Evolutionary conservation across 2,797 vertebrate species (phyloP), one percentile per base, ranked within the genome.

Genomic region (Acipenser ruthenus): DNA sequence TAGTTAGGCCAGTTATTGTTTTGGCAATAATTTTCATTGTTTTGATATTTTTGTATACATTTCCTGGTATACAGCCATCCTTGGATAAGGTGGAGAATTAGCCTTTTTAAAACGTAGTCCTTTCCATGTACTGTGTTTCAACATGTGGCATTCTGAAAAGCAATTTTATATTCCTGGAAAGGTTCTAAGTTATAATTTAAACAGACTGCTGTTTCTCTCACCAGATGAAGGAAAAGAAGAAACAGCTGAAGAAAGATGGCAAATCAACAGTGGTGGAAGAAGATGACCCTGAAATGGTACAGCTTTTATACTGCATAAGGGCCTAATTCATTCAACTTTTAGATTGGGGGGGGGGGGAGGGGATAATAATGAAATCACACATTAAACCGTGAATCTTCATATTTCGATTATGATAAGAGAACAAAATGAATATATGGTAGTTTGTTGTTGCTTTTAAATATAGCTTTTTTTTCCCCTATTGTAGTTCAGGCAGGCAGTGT

Each of bases 201-300:
- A 37, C 23, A 37, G 23, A 37, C 23, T 37, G 23, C n/a, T 55
- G 12, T 50, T 37, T 76, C 67, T 68, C 66, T 76, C 75, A 74
- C 77, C 69, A 99, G 96, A 93, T 95, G 72, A 95, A 90, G 80
- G 94, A 99, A 79, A 95, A 97, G 84, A 96, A 86, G 84, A 99
- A 99, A 78, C 94, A 96, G 74, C 65, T 99, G 63, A 99, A 99
- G 86, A 99, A 99, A 75, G 96, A 99, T 6, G 95, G 97, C 49
- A 99, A 97, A 76, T 10, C 86, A 62, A 73, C 80, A 65, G 77
- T 74, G 37, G 83, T 99, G 60, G 96, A 98, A 70, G 96, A 99
- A 73, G 97, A 99, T 65, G 95, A 98, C 73, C 86, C 90, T 8
- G 95, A 98, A 88, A 7, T 94, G 84, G 96, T 98, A 81, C 87